Evolutionary conservation across 2,888 invertebrate species (phyloP).

Genomic region (Chrysolina haemoptera): DNA sequence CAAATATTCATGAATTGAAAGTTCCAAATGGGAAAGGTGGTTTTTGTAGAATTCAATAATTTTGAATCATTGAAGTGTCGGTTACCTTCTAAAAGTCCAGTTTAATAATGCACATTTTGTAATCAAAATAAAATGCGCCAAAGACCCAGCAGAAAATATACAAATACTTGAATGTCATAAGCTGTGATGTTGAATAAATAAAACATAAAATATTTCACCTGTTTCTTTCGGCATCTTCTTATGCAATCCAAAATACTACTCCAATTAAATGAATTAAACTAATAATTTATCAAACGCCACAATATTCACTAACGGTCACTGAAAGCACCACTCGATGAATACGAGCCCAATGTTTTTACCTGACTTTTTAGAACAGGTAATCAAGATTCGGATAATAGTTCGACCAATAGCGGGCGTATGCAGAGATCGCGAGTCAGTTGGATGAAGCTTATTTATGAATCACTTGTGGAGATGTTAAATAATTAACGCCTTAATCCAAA

Average conservation of each 20-base stretch:
- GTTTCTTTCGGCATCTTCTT: background rate
- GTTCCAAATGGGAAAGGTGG: too few relatives aligned
- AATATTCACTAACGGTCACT: background rate
- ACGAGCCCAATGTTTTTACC: background rate
- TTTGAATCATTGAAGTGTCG: too few relatives aligned
- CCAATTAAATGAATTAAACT: background rate
- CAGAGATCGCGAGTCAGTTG: conserved; percentile 2
- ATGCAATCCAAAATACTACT: background rate
- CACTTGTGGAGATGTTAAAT: background rate
- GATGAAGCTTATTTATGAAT: background rate
- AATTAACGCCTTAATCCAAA: background rate
- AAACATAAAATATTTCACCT: background rate
- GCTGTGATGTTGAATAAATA: too few relatives aligned
- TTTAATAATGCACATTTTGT: too few relatives aligned
- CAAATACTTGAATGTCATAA: too few relatives aligned
- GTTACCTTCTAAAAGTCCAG: too few relatives aligned
- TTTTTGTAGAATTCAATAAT: too few relatives aligned
- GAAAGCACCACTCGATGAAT: background rate
- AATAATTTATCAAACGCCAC: background rate
- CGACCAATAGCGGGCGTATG: conserved; percentile 3
- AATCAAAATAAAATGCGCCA: too few relatives aligned
- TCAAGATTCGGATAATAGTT: conserved; percentile 4
- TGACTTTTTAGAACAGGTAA: conserved; percentile 1
- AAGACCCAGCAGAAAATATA: too few relatives aligned
- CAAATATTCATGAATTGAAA: too few relatives aligned